These are phyloP conservation scores for Notodonta dromedarius DNA, from an alignment of 2,888 invertebrate genomes.

Conservation along the genomic window DNA sequence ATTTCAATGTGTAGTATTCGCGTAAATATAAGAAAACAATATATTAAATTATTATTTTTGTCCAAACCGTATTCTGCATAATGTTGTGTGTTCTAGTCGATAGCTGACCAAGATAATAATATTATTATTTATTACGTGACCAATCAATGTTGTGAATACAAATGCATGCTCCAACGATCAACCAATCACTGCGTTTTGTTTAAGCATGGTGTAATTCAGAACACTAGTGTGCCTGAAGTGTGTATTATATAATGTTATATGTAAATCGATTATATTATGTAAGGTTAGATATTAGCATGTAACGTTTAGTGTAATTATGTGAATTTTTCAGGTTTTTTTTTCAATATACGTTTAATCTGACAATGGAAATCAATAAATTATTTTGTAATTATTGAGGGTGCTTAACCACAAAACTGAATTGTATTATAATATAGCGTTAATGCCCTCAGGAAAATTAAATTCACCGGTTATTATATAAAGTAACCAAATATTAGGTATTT, in stretches of 20 bases:
- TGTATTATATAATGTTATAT: slow-evolving; percentile 42
- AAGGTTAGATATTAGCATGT: slow-evolving; percentile 35
- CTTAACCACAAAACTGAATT: slow-evolving; percentile 6
- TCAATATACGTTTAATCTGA: slow-evolving; percentile 34
- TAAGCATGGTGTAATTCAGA: slow-evolving; percentile 47
- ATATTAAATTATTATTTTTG: no score
- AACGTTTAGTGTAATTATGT: slow-evolving; percentile 43
- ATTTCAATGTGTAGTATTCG: no score
- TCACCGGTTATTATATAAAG: no score
- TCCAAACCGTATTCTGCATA: no score
- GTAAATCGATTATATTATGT: slow-evolving; percentile 30
- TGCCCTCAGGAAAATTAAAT: no score
- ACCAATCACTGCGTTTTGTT: background rate
- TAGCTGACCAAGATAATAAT: no score
- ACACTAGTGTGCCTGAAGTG: slow-evolving; percentile 41
- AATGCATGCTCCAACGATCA: background rate
- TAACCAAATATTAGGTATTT: no score
- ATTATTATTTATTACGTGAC: no score
- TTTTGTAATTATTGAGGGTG: slow-evolving; percentile 38
- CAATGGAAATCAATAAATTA: slow-evolving; percentile 41
- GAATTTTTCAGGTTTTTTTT: slow-evolving; percentile 10
- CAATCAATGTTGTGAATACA: no score
- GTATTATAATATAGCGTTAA: no score
- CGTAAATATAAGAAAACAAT: no score
- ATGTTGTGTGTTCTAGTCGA: no score